These are phyloP conservation scores for Cyclina sinensis DNA, from an alignment of 1,140 invertebrate species.

Conservation along the genomic window DNA sequence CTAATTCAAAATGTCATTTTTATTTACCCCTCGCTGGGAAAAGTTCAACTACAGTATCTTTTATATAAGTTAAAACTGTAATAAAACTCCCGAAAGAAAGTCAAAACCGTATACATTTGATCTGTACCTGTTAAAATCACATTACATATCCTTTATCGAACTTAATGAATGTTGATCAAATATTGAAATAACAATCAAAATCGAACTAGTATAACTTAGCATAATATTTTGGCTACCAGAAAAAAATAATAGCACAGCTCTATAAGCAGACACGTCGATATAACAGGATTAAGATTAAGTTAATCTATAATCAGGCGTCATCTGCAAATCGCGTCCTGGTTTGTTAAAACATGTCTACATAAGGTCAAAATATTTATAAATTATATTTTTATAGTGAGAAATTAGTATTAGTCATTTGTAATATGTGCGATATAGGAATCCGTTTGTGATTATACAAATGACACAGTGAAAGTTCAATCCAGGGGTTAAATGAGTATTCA, in stretches of 20 bases:
- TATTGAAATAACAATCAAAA: conserved; percentile 8
- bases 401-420: too few species aligned
- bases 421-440: too few species aligned
- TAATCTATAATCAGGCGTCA: conserved; percentile 4
- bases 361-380: too few species aligned
- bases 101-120: not conserved
- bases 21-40: too few species aligned
- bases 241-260: conserved; percentile 6
- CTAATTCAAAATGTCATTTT: too few species aligned
- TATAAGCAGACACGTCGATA: not conserved
- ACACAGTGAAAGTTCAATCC: too few species aligned
- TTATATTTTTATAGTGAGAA: too few species aligned
- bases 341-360: too few species aligned
- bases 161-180: not conserved
- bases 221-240: not conserved
- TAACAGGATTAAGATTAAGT: conserved; percentile 16
- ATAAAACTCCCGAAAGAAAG: not conserved
- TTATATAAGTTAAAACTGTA: not conserved
- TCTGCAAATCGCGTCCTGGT: not conserved
- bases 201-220: not conserved
- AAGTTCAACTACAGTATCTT: too few species aligned
- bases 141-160: not conserved
- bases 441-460: too few species aligned
- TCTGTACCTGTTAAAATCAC: not conserved
- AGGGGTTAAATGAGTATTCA: too few species aligned